phyloP scores from a whole-genome alignment of 1,140 invertebrate species.

The Apis mellifera region Amel_HAv3.1 CM009933.2:10958001-10958500 shows the following conservation, averaged over 20 bases:
- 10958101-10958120: not conserved
- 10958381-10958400: conserved; percentile 20
- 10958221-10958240: not conserved
- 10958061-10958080: conserved; percentile 7
- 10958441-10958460: not conserved
- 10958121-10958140: not conserved
- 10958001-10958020: not conserved
- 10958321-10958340: not conserved
- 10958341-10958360: conserved; percentile 18
- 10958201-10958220: not conserved
- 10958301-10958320: not conserved
- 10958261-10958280: not conserved
- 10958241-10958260: not conserved
- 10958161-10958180: not conserved
- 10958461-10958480: conserved; percentile 13
- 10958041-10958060: not conserved
- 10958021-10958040: not conserved
- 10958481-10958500: conserved; percentile 16
- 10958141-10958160: not conserved
- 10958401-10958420: conserved; percentile 37
- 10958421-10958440: conserved; percentile 7
- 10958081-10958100: conserved; percentile 24
- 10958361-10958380: conserved; percentile 14
- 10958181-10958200: not conserved
- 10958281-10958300: not conserved